phyloP scores from a whole-genome alignment of 2,113 vertebrate genomes.

The Fregetta grallaria region DNA sequence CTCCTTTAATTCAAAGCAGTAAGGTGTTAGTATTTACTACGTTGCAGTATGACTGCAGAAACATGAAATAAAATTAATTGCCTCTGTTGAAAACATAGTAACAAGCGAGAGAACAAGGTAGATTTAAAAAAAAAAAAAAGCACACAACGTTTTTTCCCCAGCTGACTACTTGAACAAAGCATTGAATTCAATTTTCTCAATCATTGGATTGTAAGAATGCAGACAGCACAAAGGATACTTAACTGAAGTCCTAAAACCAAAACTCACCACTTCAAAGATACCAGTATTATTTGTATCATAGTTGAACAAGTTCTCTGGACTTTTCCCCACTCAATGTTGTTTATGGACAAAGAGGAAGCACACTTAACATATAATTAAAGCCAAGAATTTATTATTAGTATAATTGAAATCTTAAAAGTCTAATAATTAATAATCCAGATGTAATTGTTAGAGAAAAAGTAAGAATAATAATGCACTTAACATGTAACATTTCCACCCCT shows the following conservation, averaged over 20 bases:
- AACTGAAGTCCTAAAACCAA: neutral
- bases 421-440: neutral
- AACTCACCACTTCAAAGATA: neutral
- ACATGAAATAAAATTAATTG: neutral
- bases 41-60: neutral
- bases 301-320: neutral
- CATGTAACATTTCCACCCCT: neutral
- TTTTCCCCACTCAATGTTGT: neutral
- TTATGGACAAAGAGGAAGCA: neutral
- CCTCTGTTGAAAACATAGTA: neutral
- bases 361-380: neutral
- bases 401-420: neutral
- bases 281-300: neutral
- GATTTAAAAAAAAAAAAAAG: neutral
- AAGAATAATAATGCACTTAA: neutral
- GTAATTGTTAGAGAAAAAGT: neutral
- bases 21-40: neutral
- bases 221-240: too few relatives aligned
- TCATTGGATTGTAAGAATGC: neutral
- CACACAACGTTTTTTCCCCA: accelerated
- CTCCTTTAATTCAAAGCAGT: neutral
- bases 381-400: neutral
- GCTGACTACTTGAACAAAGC: neutral
- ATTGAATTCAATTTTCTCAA: neutral
- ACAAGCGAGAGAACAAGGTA: neutral